A percentile compares a stretch with the other conserved stretches of the same genome.
Evolutionary conservation across 92 coral and sea anemone genomes (phyloP).

Genomic region (Montipora capitata): DNA sequence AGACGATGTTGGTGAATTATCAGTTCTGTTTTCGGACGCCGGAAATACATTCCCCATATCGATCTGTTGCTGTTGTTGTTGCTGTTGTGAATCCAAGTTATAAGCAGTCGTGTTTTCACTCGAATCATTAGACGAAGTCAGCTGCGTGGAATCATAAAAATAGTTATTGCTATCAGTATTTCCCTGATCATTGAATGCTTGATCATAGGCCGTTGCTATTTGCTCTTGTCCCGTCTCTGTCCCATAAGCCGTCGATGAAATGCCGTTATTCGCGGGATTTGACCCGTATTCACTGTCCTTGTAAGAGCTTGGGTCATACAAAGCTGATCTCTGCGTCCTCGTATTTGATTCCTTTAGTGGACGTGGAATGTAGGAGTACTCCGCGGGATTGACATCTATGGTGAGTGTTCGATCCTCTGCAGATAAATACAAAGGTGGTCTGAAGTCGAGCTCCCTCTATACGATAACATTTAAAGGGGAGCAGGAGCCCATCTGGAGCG

Average conservation of each 20-base stretch:
- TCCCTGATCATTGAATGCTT: not conserved
- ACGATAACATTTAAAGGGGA: too few relatives aligned
- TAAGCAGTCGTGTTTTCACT: not conserved
- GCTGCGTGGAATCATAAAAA: constrained; percentile 21
- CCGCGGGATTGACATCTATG: constrained; percentile 72
- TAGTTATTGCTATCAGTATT: constrained; percentile 13
- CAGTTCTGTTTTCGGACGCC: not conserved
- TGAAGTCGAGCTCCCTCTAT: too few relatives aligned
- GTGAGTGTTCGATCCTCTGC: constrained; percentile 80
- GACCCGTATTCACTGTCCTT: constrained; percentile 19
- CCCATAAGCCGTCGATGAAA: constrained; percentile 7
- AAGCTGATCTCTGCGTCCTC: constrained; percentile 65
- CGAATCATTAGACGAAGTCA: constrained; percentile 1
- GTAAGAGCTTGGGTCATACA: constrained; percentile 35
- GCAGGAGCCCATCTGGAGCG: too few relatives aligned
- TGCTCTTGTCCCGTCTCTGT: constrained; percentile 58
- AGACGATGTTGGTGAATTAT: not conserved
- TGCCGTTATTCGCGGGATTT: constrained; percentile 12
- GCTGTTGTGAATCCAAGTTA: constrained; percentile 14
- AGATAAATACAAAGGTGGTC: not conserved
- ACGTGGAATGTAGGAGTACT: constrained; percentile 76
- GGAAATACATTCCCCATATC: not conserved
- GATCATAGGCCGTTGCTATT: constrained; percentile 55
- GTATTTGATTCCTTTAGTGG: constrained; percentile 20
- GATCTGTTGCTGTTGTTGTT: constrained; percentile 14